Base-by-base conservation (phyloP, 2,113 vertebrate genomes). In the Thamnaconus septentrionalis region DNA sequence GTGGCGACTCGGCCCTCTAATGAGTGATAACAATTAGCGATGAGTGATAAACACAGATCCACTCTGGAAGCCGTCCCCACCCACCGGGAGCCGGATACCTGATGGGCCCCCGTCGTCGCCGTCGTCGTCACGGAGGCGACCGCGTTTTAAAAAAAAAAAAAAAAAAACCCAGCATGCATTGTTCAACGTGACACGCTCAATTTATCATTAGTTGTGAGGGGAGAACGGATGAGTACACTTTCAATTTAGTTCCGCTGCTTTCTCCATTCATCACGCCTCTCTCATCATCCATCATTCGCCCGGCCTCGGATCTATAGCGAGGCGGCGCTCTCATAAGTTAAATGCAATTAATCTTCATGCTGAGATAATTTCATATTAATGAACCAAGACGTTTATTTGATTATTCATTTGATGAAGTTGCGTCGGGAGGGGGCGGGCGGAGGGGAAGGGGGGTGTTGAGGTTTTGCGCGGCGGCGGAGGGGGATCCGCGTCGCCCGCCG, bases 221-320 rank as follows among this genome's bases (percentile, higher is more conserved):
- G 91, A 92, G 92, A 96, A 97, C 91, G 95, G 95, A 97, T 97
- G 96, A 97, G 95, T 96, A 96, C 95, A 96, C 96, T 97, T 98
- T 96, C 96, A 97, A 98, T 98, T 98, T 97, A 97, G 94, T 96
- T 95, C 94, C 89, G 93, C 93, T 91, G 94, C 93, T 94, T 95
- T 95, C 94, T 97, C 93, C 96, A 97, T 97, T 95, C 94, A 97
- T 98, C 95, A 96, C 83, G 80, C 80, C 80, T 54, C 90, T 87
- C 92, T 93, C 95, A 92, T 93, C 95, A 97, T 96, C 95, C 94
- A 97, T 97, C 96, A 96, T 95, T 87, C 85, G 18, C 86, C 85
- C 43, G 54, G 3, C 31, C 78, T 43, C 43, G 91, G 91, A 94
- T 93, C 93, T 91, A 82, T 90, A 93, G 89, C 91, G 93, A 95